Evolutionary conservation across 2,797 vertebrate genomes (phyloP), one percentile per base, ranked within the genome.

Genomic region (Characodon lateralis): DNA sequence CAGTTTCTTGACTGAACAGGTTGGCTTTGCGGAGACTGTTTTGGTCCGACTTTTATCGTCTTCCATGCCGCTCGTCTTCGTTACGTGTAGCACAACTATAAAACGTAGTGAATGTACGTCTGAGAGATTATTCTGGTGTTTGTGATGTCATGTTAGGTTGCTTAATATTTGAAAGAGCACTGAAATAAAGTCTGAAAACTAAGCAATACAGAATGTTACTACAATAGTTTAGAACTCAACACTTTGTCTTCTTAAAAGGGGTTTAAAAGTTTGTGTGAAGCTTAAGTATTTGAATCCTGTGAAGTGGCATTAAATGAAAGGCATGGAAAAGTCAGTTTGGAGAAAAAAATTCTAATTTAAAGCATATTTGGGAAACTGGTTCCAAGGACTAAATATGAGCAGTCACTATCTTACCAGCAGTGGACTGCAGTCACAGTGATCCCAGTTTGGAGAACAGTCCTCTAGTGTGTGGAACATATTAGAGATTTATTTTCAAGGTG

Each of bases 111-210:
- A 79, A 83, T 79, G 81, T 79, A 73, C 39, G 48, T 65, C 48
- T 14, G 66, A 73, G 70, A 61, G n/a, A 22, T 71, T 58, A 0
- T 63, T n/a, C 26, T 69, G 63, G 63, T 9, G 5, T 72, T 70
- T 53, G 0, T 35, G 51, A 39, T 41, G 53, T 59, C 66, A 9
- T 73, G 66, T 56, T 71, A 22, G 35, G 68, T 83, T 35, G 35
- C 14, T 2, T 28, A 65, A 50, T 14, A 65, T 46, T n/a, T 28
- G 1, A 35, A 66, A 76, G 81, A 80, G 75, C 88, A 83, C 84
- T 87, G 88, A 83, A 72, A 26, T 71, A 58, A 39, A 26, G n/a
- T 59, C n/a, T 73, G 51, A 53, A 55, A 43, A 41, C 26, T 14
- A 8, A 24, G 55, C 6, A 63, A 78, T 43, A 28, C 46, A 51